These are phyloP conservation scores for Hipposideros larvatus DNA, from an alignment of 2,797 vertebrate species.

Conservation along the genomic window DNA sequence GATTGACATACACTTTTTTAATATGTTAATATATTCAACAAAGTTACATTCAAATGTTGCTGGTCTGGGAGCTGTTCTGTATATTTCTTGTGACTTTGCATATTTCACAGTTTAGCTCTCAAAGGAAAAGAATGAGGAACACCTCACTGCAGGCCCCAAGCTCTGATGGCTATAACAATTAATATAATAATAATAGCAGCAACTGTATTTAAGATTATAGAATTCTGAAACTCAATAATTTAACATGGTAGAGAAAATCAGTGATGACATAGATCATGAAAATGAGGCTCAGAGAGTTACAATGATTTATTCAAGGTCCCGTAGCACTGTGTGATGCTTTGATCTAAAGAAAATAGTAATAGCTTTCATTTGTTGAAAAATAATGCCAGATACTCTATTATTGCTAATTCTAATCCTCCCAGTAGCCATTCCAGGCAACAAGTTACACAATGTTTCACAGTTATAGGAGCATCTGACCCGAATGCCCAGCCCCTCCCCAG, in stretches of 20 bases:
- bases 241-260: neutral
- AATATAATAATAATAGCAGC: neutral
- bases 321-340: neutral
- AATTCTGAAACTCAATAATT: neutral
- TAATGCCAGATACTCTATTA: neutral
- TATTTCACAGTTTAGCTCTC: constrained; percentile 58
- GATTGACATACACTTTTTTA: constrained; percentile 62
- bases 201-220: neutral
- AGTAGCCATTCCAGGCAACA: neutral
- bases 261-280: neutral
- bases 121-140: neutral
- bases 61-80: constrained; percentile 22
- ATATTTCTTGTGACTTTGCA: constrained; percentile 59
- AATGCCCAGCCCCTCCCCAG: neutral
- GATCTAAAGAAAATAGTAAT: neutral
- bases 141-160: too few species aligned
- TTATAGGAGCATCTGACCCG: neutral
- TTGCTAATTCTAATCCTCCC: neutral
- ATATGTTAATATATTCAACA: constrained; percentile 73
- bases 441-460: neutral
- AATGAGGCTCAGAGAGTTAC: neutral
- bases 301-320: neutral
- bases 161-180: neutral
- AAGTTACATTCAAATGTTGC: constrained; percentile 46
- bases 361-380: neutral